Evolutionary conservation across 2,888 invertebrate species (phyloP), one percentile per base, ranked within the genome.

Genomic region (Archips crataeganus): DNA sequence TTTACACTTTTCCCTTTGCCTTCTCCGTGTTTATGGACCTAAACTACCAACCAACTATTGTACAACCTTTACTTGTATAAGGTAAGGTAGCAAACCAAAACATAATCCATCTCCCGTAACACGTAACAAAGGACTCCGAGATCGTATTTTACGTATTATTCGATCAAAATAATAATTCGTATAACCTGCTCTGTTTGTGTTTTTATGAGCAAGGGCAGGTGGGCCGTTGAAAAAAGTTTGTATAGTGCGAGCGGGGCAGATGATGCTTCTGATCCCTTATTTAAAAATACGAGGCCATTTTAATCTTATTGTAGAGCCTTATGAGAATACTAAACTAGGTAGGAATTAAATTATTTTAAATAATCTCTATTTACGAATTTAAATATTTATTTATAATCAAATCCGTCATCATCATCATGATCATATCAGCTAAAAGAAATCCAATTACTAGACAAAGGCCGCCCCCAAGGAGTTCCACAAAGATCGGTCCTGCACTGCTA

Each of bases 191-290:
- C 76, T 45, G 60, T 49, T 36, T 51, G 65, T 63, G 72, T 78
- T 81, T 83, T 84, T 87, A 83, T 79, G 70, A 72, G 76, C 77
- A 67, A 72, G 76, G 82, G 88, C 92, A 91, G 92, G 90, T 92
- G 91, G 79, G 79, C 79, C 49, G 60, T 77, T 78, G 79, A 88
- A 89, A 89, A 87, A 84, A 77, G 74, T 65, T 74, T 73, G 76
- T 76, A 79, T 79, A 81, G 83, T 79, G 81, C 77, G 81, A 81
- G 82, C 83, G 85, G 82, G 80, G 81, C 78, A 76, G 77, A 78
- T 39, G 54, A 42, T 23, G 60, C n/a, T n/a, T 32, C 32, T 32
- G 70, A 70, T 70, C 74, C 69, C 23, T 64, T 69, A 73, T 73
- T 73, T 59, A 47, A 73, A 61, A 36, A 39, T n/a, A 49, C 11